phyloP scores from a whole-genome alignment of 2,888 invertebrate genomes.

The Phytoseiulus persimilis region DNA sequence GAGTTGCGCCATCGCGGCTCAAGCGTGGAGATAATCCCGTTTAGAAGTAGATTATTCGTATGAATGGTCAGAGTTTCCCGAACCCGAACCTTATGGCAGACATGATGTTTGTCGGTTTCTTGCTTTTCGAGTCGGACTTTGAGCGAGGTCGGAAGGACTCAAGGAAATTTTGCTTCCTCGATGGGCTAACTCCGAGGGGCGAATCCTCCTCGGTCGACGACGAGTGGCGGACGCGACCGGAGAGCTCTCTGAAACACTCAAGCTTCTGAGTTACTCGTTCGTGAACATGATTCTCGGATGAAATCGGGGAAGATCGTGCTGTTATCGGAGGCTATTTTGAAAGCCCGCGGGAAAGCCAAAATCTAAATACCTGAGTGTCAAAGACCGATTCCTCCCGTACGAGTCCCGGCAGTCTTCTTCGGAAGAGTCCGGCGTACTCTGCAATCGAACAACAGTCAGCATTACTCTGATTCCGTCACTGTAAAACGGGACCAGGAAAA shows the following conservation, averaged over 20 bases:
- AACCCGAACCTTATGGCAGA: conserved; percentile 73
- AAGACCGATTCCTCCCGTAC: background rate
- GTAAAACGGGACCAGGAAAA: background rate
- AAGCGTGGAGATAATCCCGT: too few species aligned
- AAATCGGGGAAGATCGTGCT: background rate
- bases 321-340: too few species aligned
- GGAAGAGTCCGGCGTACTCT: background rate
- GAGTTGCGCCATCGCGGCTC: too few species aligned
- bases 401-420: background rate
- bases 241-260: background rate
- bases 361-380: background rate
- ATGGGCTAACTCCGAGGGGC: conserved; percentile 16
- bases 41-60: background rate
- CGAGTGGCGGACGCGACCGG: background rate
- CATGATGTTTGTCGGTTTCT: conserved; percentile 60
- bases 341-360: too few species aligned
- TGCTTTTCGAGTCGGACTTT: conserved; percentile 63
- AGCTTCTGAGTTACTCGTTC: background rate
- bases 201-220: background rate
- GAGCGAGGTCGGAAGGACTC: conserved; percentile 70
- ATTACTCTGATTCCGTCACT: background rate
- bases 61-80: conserved; percentile 54
- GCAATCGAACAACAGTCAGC: background rate
- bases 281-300: background rate
- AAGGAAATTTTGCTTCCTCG: conserved; percentile 55